phyloP scores from a whole-genome alignment of 1,140 invertebrate species.

The Calephelis nemesis region DNA sequence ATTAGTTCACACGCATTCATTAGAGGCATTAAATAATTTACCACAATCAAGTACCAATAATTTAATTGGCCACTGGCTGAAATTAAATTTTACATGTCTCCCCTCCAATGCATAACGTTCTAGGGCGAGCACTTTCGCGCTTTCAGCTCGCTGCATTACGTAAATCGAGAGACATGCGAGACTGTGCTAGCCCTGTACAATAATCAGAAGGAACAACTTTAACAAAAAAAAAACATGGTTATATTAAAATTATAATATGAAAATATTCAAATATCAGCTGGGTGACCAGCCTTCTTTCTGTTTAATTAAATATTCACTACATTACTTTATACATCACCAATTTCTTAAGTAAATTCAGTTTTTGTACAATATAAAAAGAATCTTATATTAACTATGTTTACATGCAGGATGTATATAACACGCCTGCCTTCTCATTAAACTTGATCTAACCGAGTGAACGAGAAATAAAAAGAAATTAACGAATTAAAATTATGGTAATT shows the following conservation, averaged over 20 bases:
- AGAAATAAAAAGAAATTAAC: constrained; percentile 71
- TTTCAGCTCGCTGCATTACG: constrained; percentile 26
- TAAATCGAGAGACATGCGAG: constrained; percentile 35
- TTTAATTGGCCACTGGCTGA: constrained; percentile 78
- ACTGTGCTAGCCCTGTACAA: constrained; percentile 62
- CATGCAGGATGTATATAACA: constrained; percentile 66
- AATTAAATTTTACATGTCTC: constrained; percentile 72
- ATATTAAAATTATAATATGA: constrained; percentile 80
- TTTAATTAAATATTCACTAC: constrained; percentile 78
- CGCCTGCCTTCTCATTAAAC: constrained; percentile 55
- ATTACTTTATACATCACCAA: constrained; percentile 79
- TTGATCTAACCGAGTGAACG: constrained; percentile 70
- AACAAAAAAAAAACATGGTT: constrained; percentile 78
- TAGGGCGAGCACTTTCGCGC: constrained; percentile 52
- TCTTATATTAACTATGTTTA: constrained; percentile 75
- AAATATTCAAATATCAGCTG: constrained; percentile 78
- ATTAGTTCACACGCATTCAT: too few relatives aligned
- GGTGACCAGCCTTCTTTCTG: constrained; percentile 73
- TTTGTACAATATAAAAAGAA: constrained; percentile 80
- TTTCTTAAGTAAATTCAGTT: constrained; percentile 78
- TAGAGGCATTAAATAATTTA: constrained; percentile 59
- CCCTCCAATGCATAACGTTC: constrained; percentile 50
- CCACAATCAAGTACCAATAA: constrained; percentile 73
- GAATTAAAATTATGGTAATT: constrained; percentile 76
- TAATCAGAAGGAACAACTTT: constrained; percentile 69